Conservation (phyloP, 2,797 vertebrate genomes). For the Apogon talboti region DNA sequence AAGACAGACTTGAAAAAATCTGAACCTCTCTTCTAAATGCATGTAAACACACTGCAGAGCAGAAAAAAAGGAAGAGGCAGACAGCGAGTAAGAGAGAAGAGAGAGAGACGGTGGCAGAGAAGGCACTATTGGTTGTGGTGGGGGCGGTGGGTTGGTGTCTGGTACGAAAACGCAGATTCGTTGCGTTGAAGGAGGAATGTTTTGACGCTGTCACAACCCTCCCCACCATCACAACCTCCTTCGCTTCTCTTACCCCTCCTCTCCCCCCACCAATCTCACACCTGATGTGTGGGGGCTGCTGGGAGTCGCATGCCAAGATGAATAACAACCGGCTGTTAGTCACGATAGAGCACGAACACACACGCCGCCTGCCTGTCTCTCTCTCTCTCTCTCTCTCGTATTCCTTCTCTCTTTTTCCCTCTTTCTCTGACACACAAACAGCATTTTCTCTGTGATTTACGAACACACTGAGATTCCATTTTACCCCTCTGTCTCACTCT, state of each 20-base stretch:
- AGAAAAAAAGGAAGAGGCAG: conserved; percentile 4
- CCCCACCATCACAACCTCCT: conserved; percentile 33
- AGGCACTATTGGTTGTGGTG: conserved; percentile 36
- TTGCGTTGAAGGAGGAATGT: conserved; percentile 71
- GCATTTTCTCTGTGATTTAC: conserved; percentile 77
- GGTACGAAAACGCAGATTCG: conserved; percentile 67
- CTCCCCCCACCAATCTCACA: conserved; percentile 76
- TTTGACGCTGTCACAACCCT: conserved; percentile 70
- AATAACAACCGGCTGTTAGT: conserved; percentile 84
- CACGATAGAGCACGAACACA: conserved; percentile 80
- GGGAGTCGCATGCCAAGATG: conserved; percentile 83
- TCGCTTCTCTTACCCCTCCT: conserved; percentile 41
- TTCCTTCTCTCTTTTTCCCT: conserved; percentile 36
- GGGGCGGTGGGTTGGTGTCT: conserved; percentile 22
- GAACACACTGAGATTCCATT: conserved; percentile 76
- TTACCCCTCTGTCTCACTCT: conserved; percentile 61
- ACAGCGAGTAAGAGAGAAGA: conserved; percentile 15
- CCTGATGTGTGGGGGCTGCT: conserved; percentile 84
- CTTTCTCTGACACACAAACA: conserved; percentile 70
- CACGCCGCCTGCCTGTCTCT: conserved; percentile 64
- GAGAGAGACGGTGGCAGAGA: conserved; percentile 22
- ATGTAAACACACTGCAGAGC: conserved; percentile 26
- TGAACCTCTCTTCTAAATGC: conserved; percentile 31
- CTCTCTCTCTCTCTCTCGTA: conserved; percentile 23
- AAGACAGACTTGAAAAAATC: conserved; percentile 15